Base-by-base conservation (phyloP, 2,113 vertebrate genomes). In the Microtus pennsylvanicus region DNA sequence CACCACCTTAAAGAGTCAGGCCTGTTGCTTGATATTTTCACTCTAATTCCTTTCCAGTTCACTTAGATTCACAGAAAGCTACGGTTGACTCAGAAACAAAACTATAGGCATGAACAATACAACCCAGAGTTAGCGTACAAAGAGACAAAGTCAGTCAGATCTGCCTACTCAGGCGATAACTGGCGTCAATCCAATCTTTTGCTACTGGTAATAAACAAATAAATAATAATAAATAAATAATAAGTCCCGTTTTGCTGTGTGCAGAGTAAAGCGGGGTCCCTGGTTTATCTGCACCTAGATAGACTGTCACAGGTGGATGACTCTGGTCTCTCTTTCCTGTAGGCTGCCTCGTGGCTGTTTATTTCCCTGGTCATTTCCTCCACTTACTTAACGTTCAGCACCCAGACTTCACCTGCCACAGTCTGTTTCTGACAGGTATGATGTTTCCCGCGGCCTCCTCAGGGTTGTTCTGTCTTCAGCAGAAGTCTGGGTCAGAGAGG, bases 311-410 rank as follows among this genome's bases (percentile, higher is more conserved):
- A 1, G 58, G 45, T 45, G 10, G 6, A 47, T 92, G 80, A 89
- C 45, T 33, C 52, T 22, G 47, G 9, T 77, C 91, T 98, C 90
- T 97, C 94, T 98, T 94, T 97, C 98, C 97, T 91, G 93, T 97
- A 99, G 99, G 99, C 87, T 99, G 98, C 98, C 99, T 99, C 85
- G 98, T 99, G 88, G 98, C 99, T 97, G 99, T 99, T 97, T 99
- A 99, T 96, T 98, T 99, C 97, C 98, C 99, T 69, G 99, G 98
- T 33, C 97, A 98, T 97, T 99, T 99, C 96, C 99, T 99, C 91
- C 99, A 99, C 92, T 98, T 99, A 35, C 98, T 99, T 97, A 99
- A 99, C 98, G 99, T 98, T 98, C 99, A 99, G 45, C 99, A 99
- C 97, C 99, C 99, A 96, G 99, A 99, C 94, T 97, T 99, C 92